Percentiles rank a stretch among this genome's conserved stretches.
phyloP scores from a whole-genome alignment of 1,140 invertebrate species.

The Catajapyx aquilonaris region DNA sequence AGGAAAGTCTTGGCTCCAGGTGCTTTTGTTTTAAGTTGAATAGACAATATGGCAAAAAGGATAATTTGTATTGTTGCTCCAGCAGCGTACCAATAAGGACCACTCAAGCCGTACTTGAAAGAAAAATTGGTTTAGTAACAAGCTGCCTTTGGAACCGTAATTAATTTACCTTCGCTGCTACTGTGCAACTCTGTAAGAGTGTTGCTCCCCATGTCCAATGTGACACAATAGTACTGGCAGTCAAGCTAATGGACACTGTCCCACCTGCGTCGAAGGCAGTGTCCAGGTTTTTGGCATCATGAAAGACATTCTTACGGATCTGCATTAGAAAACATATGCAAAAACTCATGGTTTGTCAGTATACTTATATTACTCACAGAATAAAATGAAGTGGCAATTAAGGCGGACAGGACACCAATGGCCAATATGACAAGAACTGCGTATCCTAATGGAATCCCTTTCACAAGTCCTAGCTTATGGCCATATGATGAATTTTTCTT shows the following conservation, averaged over 20 bases:
- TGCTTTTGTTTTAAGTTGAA: slow-evolving; percentile 20
- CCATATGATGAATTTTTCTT: too few species aligned
- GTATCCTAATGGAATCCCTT: background rate
- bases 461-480: background rate
- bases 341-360: too few species aligned
- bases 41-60: slow-evolving; percentile 21
- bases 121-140: too few species aligned
- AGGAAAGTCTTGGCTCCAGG: slow-evolving; percentile 23
- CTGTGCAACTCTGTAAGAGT: slow-evolving; percentile 21
- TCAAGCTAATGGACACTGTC: slow-evolving; percentile 20
- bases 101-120: slow-evolving; percentile 20
- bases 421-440: background rate
- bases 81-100: slow-evolving; percentile 23
- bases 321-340: too few species aligned
- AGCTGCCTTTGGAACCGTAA: too few species aligned
- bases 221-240: slow-evolving; percentile 22
- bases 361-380: too few species aligned
- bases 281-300: slow-evolving; percentile 20
- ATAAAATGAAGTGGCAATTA: background rate
- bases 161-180: slow-evolving; percentile 20
- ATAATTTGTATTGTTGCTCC: slow-evolving; percentile 22
- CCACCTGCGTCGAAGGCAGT: slow-evolving; percentile 24
- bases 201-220: slow-evolving; percentile 28
- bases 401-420: background rate
- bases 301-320: slow-evolving; percentile 11